Percentiles rank a stretch among this genome's conserved stretches.
phyloP scores from a whole-genome alignment of 2,888 invertebrate genomes.

The Drosophila recens region DNA sequence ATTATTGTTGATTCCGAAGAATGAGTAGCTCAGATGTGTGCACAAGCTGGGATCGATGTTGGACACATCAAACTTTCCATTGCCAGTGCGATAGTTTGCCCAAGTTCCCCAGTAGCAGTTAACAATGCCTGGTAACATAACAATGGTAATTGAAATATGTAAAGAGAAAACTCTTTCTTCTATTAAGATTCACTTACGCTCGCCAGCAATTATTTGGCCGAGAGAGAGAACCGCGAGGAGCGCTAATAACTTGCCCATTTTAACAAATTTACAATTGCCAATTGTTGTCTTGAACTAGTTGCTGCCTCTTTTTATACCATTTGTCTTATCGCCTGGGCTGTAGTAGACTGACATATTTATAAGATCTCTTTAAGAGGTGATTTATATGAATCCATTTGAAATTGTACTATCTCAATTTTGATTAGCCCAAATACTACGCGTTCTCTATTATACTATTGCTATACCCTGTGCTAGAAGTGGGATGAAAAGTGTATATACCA shows the following conservation, averaged over 20 bases:
- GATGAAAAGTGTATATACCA: neutral
- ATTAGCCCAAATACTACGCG: constrained; percentile 7
- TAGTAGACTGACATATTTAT: constrained; percentile 37
- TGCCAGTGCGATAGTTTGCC: constrained; percentile 68
- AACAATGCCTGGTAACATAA: constrained; percentile 57
- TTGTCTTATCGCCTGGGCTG: constrained; percentile 29
- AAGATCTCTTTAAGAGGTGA: constrained; percentile 3
- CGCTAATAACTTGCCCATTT: constrained; percentile 38
- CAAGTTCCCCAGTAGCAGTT: constrained; percentile 79
- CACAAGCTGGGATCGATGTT: constrained; percentile 69
- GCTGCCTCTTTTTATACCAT: constrained; percentile 32
- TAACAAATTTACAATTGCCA: neutral
- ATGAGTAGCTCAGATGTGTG: constrained; percentile 76
- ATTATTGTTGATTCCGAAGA: constrained; percentile 69
- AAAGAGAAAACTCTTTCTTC: neutral
- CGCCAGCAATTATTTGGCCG: constrained; percentile 29
- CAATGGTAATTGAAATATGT: neutral
- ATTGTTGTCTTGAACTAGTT: neutral
- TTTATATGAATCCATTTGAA: constrained; percentile 14
- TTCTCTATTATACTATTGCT: neutral
- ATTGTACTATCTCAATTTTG: constrained; percentile 1
- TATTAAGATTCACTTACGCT: constrained; percentile 39
- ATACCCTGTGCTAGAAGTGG: neutral
- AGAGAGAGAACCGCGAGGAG: constrained; percentile 26
- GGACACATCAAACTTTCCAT: constrained; percentile 64